Evolutionary conservation across 2,888 invertebrate genomes (phyloP), one percentile per base, ranked within the genome.

Genomic region (Tridacna crocea): DNA sequence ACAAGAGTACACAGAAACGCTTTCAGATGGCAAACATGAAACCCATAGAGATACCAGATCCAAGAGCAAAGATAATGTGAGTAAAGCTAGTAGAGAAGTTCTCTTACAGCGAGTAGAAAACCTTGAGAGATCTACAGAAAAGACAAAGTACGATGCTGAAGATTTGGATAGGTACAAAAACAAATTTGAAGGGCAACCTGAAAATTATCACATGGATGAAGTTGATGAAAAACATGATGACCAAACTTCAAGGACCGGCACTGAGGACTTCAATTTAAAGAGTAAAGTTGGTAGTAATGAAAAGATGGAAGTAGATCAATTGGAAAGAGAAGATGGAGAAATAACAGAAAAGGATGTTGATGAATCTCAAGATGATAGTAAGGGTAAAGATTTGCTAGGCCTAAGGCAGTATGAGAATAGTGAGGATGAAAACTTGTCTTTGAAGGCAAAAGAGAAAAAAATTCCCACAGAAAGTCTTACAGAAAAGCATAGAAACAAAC

Each of bases 291-390:
- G 15, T 17, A 70, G 51, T 19, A 0, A 17, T 26, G 75, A 70
- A 22, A 58, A 61, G 63, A 79, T 26, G 24, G 72, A 63, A n/a
- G 74, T 65, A 26, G 76, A 48, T 58, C 22, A 15, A 12, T 19
- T 63, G 47, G 61, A 61, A 63, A 63, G 24, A 24, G 61, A 63
- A 61, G 74, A 74, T 22, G 61, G 74, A 46, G 61, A 63, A 60
- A 61, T 63, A 22, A 46, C 46, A 47, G 74, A 74, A 47, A 74
- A 36, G 46, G 61, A 74, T 46, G 27, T n/a, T 13, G 70, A 70
- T 17, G 46, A 24, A 11, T 24, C 70, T 24, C 17, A 22, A 24
- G n/a, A 24, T 26, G 51, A 70, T 22, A 13, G 17, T 22, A 27
- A n/a, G 17, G 22, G 51, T 13, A 51, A 70, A 13, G 17, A 48